Base-by-base conservation (phyloP, 2,113 vertebrate species). In the Neolamprologus falcicula region DNA sequence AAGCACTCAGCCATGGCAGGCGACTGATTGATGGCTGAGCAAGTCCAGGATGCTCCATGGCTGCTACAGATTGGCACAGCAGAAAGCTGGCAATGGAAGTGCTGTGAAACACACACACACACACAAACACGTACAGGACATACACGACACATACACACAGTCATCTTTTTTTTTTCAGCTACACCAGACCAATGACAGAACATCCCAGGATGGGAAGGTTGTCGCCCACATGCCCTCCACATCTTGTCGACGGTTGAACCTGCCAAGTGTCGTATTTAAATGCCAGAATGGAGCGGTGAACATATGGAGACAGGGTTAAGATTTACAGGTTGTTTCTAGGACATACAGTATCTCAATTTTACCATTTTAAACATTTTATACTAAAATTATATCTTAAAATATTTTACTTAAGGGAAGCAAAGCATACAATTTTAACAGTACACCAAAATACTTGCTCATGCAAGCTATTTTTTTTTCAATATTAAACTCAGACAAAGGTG, bases 51-150 rank as follows among this genome's bases (percentile, higher is more conserved):
- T 92, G 90, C 93, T 92, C 92, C 84, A 37, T 85, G 90, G 95
- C 85, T 84, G 92, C 86, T 92, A 95, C 93, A 95, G 93, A 95
- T 94, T 94, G 93, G 90, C 92, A 89, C 94, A 92, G 93, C 40
- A 35, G 92, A 92, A 93, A 92, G 80, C 92, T 95, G 94, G 95
- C 94, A 88, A 17, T 24, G 13, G 24, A 81, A 88, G 31, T 33
- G 24, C 79, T 82, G 33, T 1, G 10, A 78, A 80, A 87, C 76
- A 50, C 86, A 79, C 81, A 50, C 86, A 79, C 81, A 87, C 66
- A 61, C 53, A 79, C 68, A 82, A 35, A 53, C 68, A 80, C 2
- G 3, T 2, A 83, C 33, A 73, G 33, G 53, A 66, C 54, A 86
- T 47, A 83, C 84, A 76, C 55, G 17, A 59, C 61, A 84, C 37